A percentile compares a stretch with the other conserved stretches of the same genome.
Conservation (phyloP, 2,888 invertebrate species). For the Yponomeuta sedellus region DNA sequence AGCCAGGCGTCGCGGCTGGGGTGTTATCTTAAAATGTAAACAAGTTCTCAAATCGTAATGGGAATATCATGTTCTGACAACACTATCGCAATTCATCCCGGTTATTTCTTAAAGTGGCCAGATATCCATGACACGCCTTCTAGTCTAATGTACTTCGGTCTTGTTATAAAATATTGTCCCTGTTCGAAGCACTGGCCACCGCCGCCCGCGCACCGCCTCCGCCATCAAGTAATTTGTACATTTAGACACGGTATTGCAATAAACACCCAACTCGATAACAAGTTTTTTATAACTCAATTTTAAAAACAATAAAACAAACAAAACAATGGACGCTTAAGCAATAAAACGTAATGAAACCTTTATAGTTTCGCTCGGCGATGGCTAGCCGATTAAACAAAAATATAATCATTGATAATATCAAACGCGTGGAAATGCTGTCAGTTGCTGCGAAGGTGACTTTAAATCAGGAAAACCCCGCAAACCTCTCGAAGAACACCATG, state of each 20-base stretch:
- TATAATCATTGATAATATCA: neutral
- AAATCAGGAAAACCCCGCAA: neutral
- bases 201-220: neutral
- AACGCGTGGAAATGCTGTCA: neutral
- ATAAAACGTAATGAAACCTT: neutral
- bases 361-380: neutral
- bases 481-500: neutral
- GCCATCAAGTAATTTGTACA: neutral
- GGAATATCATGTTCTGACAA: conserved; percentile 76
- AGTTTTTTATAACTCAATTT: neutral
- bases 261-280: conserved; percentile 1
- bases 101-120: conserved; percentile 74
- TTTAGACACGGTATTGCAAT: neutral
- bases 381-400: neutral
- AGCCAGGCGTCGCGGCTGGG: conserved; percentile 7
- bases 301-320: conserved; percentile 2
- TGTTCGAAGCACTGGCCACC: neutral
- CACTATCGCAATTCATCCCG: conserved; percentile 74
- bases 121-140: conserved; percentile 53
- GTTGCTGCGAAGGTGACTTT: neutral
- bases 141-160: conserved; percentile 33
- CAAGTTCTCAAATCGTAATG: conserved; percentile 75
- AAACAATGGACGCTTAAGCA: neutral
- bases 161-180: conserved; percentile 2
- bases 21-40: conserved; percentile 71